Conservation (phyloP, 2,888 invertebrate species). For the Trichogramma evanescens region DNA sequence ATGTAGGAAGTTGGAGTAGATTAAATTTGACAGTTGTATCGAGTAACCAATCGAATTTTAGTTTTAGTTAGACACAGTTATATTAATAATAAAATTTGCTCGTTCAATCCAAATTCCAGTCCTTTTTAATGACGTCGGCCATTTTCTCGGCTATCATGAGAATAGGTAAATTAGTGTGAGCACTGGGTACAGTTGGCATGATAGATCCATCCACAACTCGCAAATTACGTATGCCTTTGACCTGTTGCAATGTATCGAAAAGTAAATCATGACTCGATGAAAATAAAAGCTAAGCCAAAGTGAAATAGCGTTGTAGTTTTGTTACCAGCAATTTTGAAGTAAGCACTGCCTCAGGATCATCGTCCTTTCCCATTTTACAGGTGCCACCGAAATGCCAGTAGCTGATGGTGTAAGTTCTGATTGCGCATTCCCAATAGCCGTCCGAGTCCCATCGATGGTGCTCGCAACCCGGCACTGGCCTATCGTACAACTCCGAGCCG, state of each 20-base stretch:
- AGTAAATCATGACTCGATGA: no score
- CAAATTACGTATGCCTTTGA: background rate
- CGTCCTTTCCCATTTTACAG: constrained; percentile 59
- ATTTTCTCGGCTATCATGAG: background rate
- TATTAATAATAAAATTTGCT: no score
- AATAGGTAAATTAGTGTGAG: background rate
- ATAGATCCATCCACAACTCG: background rate
- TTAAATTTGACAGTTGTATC: no score
- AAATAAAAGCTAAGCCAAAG: no score
- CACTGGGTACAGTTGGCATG: background rate
- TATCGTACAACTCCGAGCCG: constrained; percentile 52
- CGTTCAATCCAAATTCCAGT: background rate
- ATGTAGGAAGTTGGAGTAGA: no score
- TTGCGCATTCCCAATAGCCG: constrained; percentile 62
- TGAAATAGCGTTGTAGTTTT: constrained; percentile 36
- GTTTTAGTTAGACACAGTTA: no score
- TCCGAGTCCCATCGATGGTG: constrained; percentile 56
- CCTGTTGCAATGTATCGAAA: background rate
- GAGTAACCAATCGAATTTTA: no score
- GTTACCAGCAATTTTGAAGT: constrained; percentile 52
- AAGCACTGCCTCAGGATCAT: constrained; percentile 58
- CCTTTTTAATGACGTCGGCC: background rate
- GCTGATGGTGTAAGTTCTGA: constrained; percentile 60
- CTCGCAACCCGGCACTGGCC: constrained; percentile 54
- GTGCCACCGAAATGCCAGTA: constrained; percentile 63